Evolutionary conservation across 2,888 invertebrate species (phyloP), one percentile per base, ranked within the genome.

Genomic region (Stenurella melanura): DNA sequence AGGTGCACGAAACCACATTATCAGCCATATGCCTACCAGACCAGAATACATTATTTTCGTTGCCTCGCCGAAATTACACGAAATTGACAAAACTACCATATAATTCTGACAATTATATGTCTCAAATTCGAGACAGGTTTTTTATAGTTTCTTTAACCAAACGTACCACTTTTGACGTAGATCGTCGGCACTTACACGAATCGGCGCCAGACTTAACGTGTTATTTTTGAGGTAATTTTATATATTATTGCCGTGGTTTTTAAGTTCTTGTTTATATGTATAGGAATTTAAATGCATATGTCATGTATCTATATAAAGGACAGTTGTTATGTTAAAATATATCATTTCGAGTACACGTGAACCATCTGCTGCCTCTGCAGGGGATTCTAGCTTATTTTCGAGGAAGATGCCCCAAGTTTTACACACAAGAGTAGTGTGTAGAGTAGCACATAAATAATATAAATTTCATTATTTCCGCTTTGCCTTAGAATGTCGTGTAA

Each of bases 71-170:
- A 67, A 67, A 67, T 67, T 67, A 60, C 38, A 61, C 5, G 42
- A 50, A 71, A 60, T 60, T 38, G 71, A 60, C 58, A 38, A 58
- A 34, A 58, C 60, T 18, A 58, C 42, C 15, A 60, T 42, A 17
- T 71, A 71, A 71, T 71, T 58, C 71, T 34, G 38, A 38, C 71
- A 26, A 71, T 71, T 71, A 61, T 21, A 11, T 9, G 71, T 50
- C 61, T 60, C 61, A 30, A 67, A 68, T 54, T 56, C 26, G 50
- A 54, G 56, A 56, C 67, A n/a, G 67, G 50, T 68, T 68, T 54
- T 67, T 68, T 54, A 50, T 50, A 50, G 50, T 50, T 50, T 5
- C 50, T 68, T 26, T 21, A 42, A 42, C n/a, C 54, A 11, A 30
- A 56, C 54, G 26, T 54, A 54, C 50, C 56, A 68, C 54, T 67